Conservation (phyloP, 2,797 vertebrate genomes). For the Geotria australis region DNA sequence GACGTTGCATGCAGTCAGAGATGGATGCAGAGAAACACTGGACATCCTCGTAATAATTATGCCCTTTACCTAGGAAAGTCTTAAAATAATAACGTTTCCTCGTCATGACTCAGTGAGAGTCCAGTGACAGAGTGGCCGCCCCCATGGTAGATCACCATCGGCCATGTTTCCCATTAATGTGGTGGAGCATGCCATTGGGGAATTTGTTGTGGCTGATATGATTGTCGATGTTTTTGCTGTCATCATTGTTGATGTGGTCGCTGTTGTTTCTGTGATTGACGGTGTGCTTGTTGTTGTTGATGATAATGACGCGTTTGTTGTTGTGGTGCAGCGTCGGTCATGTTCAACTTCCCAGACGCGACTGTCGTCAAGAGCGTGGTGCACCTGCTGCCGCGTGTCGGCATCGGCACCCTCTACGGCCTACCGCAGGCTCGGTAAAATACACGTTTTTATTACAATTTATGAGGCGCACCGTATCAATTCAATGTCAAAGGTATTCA, state of each 20-base stretch:
- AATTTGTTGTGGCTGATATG: not conserved
- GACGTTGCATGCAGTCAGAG: too few relatives aligned
- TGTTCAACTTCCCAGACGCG: slow-evolving; percentile 83
- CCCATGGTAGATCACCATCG: too few relatives aligned
- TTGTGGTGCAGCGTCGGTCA: slow-evolving; percentile 38
- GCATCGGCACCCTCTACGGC: slow-evolving; percentile 77
- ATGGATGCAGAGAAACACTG: too few relatives aligned
- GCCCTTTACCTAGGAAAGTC: too few relatives aligned
- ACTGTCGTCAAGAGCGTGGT: slow-evolving; percentile 82
- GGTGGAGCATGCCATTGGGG: too few relatives aligned
- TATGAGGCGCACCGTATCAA: too few relatives aligned
- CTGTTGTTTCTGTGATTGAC: not conserved
- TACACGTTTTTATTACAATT: slow-evolving; percentile 2
- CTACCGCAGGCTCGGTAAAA: slow-evolving; percentile 70
- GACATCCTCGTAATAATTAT: too few relatives aligned
- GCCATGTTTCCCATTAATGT: too few relatives aligned
- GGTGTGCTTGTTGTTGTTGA: not conserved
- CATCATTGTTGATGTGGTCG: not conserved
- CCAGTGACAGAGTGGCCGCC: too few relatives aligned
- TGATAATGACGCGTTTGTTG: not conserved
- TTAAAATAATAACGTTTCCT: too few relatives aligned
- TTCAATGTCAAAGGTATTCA: too few relatives aligned
- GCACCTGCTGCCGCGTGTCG: slow-evolving; percentile 62
- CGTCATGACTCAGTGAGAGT: too few relatives aligned
- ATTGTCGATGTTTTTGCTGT: not conserved